Percentiles rank a stretch among this genome's conserved stretches.
These are phyloP conservation scores for Buathra laborator DNA, from an alignment of 2,888 invertebrate genomes.

Conservation along the genomic window DNA sequence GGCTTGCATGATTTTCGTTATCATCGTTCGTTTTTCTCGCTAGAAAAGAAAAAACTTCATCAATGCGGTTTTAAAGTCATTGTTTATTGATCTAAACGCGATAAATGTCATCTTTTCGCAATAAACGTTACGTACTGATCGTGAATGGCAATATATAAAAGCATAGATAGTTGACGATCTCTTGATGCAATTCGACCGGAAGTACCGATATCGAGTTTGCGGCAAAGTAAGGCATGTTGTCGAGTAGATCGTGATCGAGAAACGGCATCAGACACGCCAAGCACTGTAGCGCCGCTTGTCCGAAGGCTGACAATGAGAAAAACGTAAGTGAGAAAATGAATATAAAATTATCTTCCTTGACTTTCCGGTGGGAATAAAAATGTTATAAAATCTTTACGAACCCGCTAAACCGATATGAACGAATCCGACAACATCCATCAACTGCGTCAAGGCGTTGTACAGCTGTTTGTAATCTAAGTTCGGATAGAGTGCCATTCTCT, in stretches of 20 bases:
- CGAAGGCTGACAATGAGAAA: slow-evolving; percentile 90
- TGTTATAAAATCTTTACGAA: slow-evolving; percentile 79
- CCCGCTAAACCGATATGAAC: slow-evolving; percentile 95
- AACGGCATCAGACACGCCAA: slow-evolving; percentile 98
- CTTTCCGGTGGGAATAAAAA: neutral
- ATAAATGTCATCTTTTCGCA: neutral
- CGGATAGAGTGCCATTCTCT: slow-evolving; percentile 96
- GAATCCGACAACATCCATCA: slow-evolving; percentile 97
- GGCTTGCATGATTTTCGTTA: slow-evolving; percentile 92
- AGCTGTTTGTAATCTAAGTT: slow-evolving; percentile 98
- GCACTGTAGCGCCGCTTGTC: slow-evolving; percentile 96
- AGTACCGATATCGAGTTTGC: slow-evolving; percentile 97
- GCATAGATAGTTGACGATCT: slow-evolving; percentile 97
- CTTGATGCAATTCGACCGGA: slow-evolving; percentile 96
- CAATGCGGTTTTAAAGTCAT: neutral
- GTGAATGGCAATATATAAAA: slow-evolving; percentile 98
- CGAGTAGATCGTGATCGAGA: slow-evolving; percentile 97
- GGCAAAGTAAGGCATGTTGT: slow-evolving; percentile 97
- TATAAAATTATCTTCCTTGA: neutral
- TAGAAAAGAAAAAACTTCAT: slow-evolving; percentile 78
- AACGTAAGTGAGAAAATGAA: neutral
- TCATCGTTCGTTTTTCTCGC: slow-evolving; percentile 91
- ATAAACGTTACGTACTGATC: slow-evolving; percentile 89
- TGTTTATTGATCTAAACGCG: neutral
- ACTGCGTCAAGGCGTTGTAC: slow-evolving; percentile 94